Evolutionary conservation across 1,140 invertebrate species (phyloP).

Genomic region (Drosophila suzukii): DNA sequence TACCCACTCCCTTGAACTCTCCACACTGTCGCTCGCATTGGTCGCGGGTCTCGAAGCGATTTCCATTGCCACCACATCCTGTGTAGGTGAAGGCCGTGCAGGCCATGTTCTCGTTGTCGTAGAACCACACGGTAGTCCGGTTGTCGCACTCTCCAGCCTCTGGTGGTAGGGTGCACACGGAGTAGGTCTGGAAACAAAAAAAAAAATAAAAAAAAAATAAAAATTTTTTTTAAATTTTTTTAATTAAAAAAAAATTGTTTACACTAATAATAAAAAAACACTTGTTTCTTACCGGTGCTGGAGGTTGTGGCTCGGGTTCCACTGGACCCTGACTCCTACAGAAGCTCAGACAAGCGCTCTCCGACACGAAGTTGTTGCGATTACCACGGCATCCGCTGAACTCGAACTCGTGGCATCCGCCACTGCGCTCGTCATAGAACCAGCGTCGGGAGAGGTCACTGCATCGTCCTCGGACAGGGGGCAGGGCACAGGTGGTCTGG

Average conservation of each 20-base stretch:
- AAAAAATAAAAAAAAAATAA: too few relatives aligned
- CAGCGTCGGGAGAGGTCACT: constrained; percentile 87
- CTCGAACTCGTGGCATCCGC: constrained; percentile 89
- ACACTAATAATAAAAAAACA: neutral
- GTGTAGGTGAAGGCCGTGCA: constrained; percentile 92
- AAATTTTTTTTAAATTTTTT: too few relatives aligned
- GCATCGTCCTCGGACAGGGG: constrained; percentile 87
- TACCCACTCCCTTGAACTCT: constrained; percentile 89
- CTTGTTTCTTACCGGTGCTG: constrained; percentile 46
- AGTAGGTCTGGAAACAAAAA: constrained; percentile 42
- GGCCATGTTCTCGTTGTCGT: constrained; percentile 86
- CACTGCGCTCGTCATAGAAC: constrained; percentile 89
- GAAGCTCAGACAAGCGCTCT: constrained; percentile 92
- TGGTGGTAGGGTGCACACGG: constrained; percentile 86
- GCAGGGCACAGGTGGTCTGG: constrained; percentile 90
- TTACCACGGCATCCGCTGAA: constrained; percentile 90
- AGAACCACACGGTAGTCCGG: constrained; percentile 90
- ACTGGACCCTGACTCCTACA: constrained; percentile 86
- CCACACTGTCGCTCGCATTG: constrained; percentile 93
- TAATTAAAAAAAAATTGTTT: neutral
- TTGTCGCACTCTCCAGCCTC: constrained; percentile 90
- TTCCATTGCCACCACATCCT: constrained; percentile 93
- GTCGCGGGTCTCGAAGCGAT: constrained; percentile 92
- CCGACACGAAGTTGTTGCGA: constrained; percentile 92
- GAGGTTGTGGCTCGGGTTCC: constrained; percentile 48